Base-by-base conservation (phyloP, 2,797 vertebrate genomes). In the Lagocephalus sceleratus region DNA sequence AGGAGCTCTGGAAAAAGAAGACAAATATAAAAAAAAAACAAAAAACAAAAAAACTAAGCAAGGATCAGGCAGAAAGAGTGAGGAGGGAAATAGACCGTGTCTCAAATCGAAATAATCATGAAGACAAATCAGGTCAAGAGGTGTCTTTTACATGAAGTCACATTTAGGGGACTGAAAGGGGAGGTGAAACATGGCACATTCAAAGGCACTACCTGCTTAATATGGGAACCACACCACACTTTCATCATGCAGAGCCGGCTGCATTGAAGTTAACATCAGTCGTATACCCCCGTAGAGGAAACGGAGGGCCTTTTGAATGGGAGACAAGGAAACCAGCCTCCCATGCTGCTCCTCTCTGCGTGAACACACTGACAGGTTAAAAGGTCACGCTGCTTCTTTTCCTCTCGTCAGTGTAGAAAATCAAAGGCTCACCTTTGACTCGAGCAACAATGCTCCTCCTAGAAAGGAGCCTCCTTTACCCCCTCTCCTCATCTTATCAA, bases 231-330 rank as follows among this genome's bases (percentile, higher is more conserved):
- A 2, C 12, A 35, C 12, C 32, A 14, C 12, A 35, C 16, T 10
- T 41, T 54, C 54, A 66, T 68, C 70, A 45, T 6, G 48, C 70
- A 61, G 71, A 19, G 26, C 25, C 5, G 12, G 21, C 47, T 55
- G 51, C 63, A 62, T 20, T 73, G 62, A 70, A 72, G 58, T 54
- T 53, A 65, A 72, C 60, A 80, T 72, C 65, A 64, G 53, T 76
- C 62, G 71, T 50, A 45, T 29, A 53, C 58, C 3, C 38, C 54
- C 62, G 67, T 67, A 64, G 75, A 73, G 78, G 68, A 82, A 82
- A 73, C 35, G 60, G 71, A 66, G 17, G 17, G 52, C 16, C 68
- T 65, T 79, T 80, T 66, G 66, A 81, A 63, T 63, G 50, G 19
- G 39, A 1, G 35, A 60, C 51, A 65, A 69, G 60, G 58, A 82